Conservation (phyloP, 2,113 vertebrate genomes). For the Gasterosteus aculeatus region DNA sequence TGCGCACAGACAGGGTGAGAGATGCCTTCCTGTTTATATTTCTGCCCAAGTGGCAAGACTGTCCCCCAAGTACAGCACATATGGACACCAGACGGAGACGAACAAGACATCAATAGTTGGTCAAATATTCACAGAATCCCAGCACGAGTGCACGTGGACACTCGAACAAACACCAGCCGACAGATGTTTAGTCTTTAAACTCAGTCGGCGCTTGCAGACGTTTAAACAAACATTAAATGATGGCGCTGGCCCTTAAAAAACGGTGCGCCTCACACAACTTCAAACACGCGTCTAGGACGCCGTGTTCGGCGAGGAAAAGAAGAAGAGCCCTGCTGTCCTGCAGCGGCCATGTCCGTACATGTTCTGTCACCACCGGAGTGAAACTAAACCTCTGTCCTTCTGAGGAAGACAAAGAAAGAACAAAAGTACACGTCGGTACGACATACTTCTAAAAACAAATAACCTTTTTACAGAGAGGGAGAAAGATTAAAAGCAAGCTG, state of each 20-base stretch:
- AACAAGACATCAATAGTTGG: not conserved
- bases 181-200: constrained; percentile 19
- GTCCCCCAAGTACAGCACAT: constrained; percentile 47
- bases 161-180: not conserved
- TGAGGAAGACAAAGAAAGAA: no score
- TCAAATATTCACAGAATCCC: constrained; percentile 6
- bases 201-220: not conserved
- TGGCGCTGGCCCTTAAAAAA: not conserved
- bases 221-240: not conserved
- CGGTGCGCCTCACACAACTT: constrained; percentile 13
- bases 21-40: constrained; percentile 60
- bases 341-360: constrained; percentile 35
- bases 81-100: constrained; percentile 55
- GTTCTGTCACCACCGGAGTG: constrained; percentile 41
- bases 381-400: constrained; percentile 4
- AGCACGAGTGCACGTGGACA: not conserved
- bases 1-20: constrained; percentile 17
- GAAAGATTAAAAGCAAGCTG: not conserved
- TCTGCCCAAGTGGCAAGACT: constrained; percentile 17
- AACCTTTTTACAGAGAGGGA: no score
- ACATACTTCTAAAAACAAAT: not conserved
- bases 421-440: not conserved
- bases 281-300: constrained; percentile 20
- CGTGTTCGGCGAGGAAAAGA: constrained; percentile 11
- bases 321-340: constrained; percentile 18